A percentile compares a stretch with the other conserved stretches of the same genome.
Conservation (phyloP, 1,140 invertebrate species). For the Lamellibrachia luymesi region DNA sequence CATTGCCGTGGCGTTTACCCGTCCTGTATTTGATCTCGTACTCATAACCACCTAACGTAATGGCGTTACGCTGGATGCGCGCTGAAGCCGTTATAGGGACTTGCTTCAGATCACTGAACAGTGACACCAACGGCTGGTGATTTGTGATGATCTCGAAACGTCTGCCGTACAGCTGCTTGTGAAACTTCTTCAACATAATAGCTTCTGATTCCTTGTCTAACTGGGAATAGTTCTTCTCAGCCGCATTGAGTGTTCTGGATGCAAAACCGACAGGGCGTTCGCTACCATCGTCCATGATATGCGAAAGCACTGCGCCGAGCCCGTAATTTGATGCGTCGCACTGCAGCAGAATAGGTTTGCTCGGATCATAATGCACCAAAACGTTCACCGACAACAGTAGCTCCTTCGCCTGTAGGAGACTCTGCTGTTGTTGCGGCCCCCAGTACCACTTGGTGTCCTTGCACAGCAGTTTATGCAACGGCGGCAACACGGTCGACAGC, state of each 20-base stretch:
- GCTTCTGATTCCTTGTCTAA: slow-evolving; percentile 60
- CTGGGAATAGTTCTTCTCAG: slow-evolving; percentile 57
- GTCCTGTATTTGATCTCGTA: too few species aligned
- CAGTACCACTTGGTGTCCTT: slow-evolving; percentile 15
- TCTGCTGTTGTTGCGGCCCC: background rate
- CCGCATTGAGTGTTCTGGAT: slow-evolving; percentile 50
- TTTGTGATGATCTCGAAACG: slow-evolving; percentile 41
- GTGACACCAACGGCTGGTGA: slow-evolving; percentile 45
- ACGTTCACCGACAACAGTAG: slow-evolving; percentile 18
- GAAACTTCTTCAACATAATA: slow-evolving; percentile 59
- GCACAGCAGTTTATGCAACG: slow-evolving; percentile 19
- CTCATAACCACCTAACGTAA: too few species aligned
- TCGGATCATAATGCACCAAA: slow-evolving; percentile 39
- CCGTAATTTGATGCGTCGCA: slow-evolving; percentile 44
- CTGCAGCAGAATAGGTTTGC: slow-evolving; percentile 34
- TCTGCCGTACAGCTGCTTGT: slow-evolving; percentile 57
- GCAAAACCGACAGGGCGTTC: slow-evolving; percentile 49
- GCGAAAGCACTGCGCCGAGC: slow-evolving; percentile 44
- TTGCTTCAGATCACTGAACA: slow-evolving; percentile 34
- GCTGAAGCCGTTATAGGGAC: too few species aligned
- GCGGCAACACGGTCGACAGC: slow-evolving; percentile 21
- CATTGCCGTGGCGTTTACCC: too few species aligned
- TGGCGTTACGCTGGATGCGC: too few species aligned
- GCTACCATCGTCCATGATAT: slow-evolving; percentile 35
- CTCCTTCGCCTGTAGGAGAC: slow-evolving; percentile 8